Conservation (phyloP, 2,797 vertebrate species). For the Ctenopoma kingsleyae region DNA sequence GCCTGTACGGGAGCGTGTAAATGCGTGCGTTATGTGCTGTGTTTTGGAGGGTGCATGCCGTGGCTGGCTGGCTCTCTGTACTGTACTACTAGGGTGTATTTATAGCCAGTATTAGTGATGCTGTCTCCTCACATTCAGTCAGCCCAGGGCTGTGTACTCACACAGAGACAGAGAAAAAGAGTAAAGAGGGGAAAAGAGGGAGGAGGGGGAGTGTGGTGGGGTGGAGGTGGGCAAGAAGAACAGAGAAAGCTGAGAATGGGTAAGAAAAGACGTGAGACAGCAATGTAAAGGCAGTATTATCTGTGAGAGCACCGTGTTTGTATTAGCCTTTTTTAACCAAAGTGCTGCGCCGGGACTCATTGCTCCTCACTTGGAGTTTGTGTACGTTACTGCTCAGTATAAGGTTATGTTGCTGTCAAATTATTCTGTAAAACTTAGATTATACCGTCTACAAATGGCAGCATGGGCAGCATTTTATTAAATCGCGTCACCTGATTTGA, state of each 20-base stretch:
- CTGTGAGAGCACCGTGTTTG: slow-evolving; percentile 40
- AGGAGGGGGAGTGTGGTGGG: neutral
- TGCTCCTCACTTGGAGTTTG: slow-evolving; percentile 14
- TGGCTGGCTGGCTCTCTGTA: slow-evolving; percentile 58
- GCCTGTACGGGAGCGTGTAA: neutral
- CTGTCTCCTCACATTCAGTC: slow-evolving; percentile 82
- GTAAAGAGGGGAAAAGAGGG: slow-evolving; percentile 52
- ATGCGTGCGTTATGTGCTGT: slow-evolving; percentile 19
- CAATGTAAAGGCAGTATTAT: slow-evolving; percentile 17
- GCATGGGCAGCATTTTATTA: neutral
- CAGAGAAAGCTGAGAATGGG: neutral
- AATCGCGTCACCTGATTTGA: neutral
- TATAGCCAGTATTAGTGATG: slow-evolving; percentile 82
- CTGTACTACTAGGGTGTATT: slow-evolving; percentile 80
- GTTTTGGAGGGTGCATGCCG: slow-evolving; percentile 52
- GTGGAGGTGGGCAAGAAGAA: neutral
- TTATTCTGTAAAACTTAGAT: neutral
- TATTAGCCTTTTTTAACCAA: slow-evolving; percentile 43
- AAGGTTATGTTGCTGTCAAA: slow-evolving; percentile 7
- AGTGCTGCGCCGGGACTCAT: neutral
- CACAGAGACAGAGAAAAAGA: slow-evolving; percentile 60
- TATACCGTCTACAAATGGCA: neutral
- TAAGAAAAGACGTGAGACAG: slow-evolving; percentile 17
- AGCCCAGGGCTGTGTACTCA: slow-evolving; percentile 72
- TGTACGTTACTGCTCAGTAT: slow-evolving; percentile 1